Base-by-base conservation (phyloP, 2,113 vertebrate genomes). In the Aegotheles bennettii region DNA sequence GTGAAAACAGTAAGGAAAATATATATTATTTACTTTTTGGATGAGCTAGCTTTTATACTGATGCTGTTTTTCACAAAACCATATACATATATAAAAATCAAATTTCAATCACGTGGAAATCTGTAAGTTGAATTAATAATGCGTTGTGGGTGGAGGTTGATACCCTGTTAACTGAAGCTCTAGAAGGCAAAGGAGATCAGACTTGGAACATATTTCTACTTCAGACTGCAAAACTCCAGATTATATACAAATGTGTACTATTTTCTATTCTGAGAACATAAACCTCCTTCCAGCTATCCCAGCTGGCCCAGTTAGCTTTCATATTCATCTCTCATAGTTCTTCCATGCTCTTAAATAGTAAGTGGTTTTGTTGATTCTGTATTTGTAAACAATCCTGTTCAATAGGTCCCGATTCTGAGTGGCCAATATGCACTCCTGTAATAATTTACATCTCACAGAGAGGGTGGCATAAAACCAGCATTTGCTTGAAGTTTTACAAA, bases 41-140 rank as follows among this genome's bases (percentile, higher is more conserved):
- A 77, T 93, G 70, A 82, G 69, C 42, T 91, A 69, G 29, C 43
- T 94, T 92, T 87, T 63, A 45, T 45, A 63, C 5, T 56, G 51
- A 71, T 59, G n/a, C 6, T 51, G 26, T 57, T 87, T 87, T 76
- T 76, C 23, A 84, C 35, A 77, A 67, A 64, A 31, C 10, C 0
- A 1, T 36, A 42, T 87, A 42, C 19, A 18, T n/a, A 36, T 6
- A 4, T 59, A 59, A 85, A n/a, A 91, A 77, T 1, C 47, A 35
- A 79, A 91, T 91, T 95, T 85, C 70, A 65, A 68, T 43, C 67
- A 84, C 57, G 48, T 84, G 79, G 60, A 92, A 97, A 79, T 71
- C 20, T 78, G 5, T 25, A 75, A 60, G 1, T 47, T 61, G 47
- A 48, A 71, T 56, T 11, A 75, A 57, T 68, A 31, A 21, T 26